phyloP scores from a whole-genome alignment of 2,888 invertebrate genomes.

The Ceraclea dissimilis region DNA sequence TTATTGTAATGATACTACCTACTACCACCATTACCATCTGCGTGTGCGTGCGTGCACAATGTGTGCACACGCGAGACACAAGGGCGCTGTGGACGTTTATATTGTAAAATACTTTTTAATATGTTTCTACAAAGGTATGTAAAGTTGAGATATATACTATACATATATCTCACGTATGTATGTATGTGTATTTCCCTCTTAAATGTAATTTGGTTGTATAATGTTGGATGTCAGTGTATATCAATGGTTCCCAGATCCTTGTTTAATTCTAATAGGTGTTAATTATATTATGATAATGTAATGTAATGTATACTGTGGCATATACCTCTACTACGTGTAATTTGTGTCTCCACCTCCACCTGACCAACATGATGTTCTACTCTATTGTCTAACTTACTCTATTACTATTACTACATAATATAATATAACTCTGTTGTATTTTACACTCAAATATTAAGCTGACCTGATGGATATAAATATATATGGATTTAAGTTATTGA shows the following conservation, averaged over 20 bases:
- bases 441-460: slow-evolving; percentile 51
- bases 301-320: no score
- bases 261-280: no score
- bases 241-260: slow-evolving; percentile 34
- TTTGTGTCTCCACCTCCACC: slow-evolving; percentile 40
- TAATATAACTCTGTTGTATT: slow-evolving; percentile 51
- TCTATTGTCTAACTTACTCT: no score
- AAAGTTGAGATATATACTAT: no score
- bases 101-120: slow-evolving; percentile 26
- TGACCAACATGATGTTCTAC: slow-evolving; percentile 18
- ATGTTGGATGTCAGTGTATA: slow-evolving; percentile 44
- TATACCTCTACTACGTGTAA: slow-evolving; percentile 46
- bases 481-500: slow-evolving; percentile 56
- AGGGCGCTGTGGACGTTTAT: not conserved
- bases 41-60: no score
- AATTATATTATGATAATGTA: no score
- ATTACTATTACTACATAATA: no score
- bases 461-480: slow-evolving; percentile 56
- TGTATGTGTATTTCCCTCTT: slow-evolving; percentile 25
- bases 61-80: no score
- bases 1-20: no score
- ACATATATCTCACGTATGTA: no score
- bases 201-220: slow-evolving; percentile 51
- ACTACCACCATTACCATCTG: no score
- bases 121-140: slow-evolving; percentile 26